Evolutionary conservation across 2,113 vertebrate genomes (phyloP).

Genomic region (Seriola dumerili): DNA sequence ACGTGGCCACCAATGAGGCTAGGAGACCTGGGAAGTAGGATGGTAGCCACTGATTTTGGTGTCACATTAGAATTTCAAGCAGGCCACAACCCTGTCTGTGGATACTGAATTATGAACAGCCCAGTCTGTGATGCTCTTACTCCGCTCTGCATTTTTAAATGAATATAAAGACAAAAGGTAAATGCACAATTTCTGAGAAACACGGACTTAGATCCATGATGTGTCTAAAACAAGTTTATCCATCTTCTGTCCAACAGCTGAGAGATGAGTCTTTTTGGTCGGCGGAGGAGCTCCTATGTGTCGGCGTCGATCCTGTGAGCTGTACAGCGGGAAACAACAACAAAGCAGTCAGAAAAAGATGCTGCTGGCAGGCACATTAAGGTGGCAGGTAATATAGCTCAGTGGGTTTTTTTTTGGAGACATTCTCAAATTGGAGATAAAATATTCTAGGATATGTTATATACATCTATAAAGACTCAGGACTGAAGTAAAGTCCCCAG

Average conservation of each 20-base stretch:
- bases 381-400: conserved; percentile 10
- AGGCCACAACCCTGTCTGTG: conserved; percentile 51
- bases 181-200: conserved; percentile 70
- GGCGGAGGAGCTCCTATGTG: conserved; percentile 84
- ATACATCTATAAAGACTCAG: conserved; percentile 2
- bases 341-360: conserved; percentile 18
- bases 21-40: conserved; percentile 31
- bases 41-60: conserved; percentile 61
- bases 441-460: conserved; percentile 29
- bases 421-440: neutral
- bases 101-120: conserved; percentile 45
- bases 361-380: neutral
- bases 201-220: conserved; percentile 67
- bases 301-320: conserved; percentile 98
- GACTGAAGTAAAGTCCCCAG: conserved; percentile 12
- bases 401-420: conserved; percentile 3
- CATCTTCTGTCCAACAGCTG: conserved; percentile 61
- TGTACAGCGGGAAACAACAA: conserved; percentile 72
- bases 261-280: conserved; percentile 69
- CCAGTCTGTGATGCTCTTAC: conserved; percentile 49
- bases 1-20: conserved; percentile 58
- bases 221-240: conserved; percentile 76
- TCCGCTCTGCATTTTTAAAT: conserved; percentile 69
- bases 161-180: conserved; percentile 72
- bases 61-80: conserved; percentile 63